Percentiles rank a stretch among this genome's conserved stretches.
Evolutionary conservation across 2,797 vertebrate genomes (phyloP).

Genomic region (Tokudaia muenninki): DNA sequence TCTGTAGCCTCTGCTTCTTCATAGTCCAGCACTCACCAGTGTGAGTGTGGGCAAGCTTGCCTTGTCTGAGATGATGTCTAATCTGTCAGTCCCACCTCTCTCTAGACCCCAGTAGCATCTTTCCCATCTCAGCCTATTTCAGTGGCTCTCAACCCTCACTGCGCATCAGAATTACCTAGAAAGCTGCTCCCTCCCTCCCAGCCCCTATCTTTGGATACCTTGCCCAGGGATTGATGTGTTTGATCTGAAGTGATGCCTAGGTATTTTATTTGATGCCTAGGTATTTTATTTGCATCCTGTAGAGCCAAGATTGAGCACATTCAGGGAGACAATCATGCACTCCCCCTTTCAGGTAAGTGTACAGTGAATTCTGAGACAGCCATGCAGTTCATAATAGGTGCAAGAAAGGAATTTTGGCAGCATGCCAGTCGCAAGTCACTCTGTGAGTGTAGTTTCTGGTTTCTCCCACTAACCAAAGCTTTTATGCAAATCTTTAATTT

Average conservation of each 20-base stretch:
- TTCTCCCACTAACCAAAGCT: neutral
- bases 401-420: slow-evolving; percentile 45
- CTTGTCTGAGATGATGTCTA: neutral
- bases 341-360: neutral
- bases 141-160: neutral
- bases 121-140: neutral
- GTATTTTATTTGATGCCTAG: neutral
- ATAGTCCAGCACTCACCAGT: neutral
- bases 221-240: slow-evolving; percentile 37
- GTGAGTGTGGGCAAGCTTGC: neutral
- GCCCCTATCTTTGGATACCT: neutral
- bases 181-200: neutral
- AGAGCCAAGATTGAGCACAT: neutral
- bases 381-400: slow-evolving; percentile 12
- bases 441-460: slow-evolving; percentile 3
- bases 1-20: neutral
- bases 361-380: neutral
- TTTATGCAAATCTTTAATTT: neutral
- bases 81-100: neutral
- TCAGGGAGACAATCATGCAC: neutral
- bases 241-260: slow-evolving; percentile 7
- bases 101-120: neutral
- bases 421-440: neutral
- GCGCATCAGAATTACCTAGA: neutral
- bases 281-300: slow-evolving; percentile 1